Conservation (phyloP, 2,797 vertebrate species). For the Capromys pilorides region DNA sequence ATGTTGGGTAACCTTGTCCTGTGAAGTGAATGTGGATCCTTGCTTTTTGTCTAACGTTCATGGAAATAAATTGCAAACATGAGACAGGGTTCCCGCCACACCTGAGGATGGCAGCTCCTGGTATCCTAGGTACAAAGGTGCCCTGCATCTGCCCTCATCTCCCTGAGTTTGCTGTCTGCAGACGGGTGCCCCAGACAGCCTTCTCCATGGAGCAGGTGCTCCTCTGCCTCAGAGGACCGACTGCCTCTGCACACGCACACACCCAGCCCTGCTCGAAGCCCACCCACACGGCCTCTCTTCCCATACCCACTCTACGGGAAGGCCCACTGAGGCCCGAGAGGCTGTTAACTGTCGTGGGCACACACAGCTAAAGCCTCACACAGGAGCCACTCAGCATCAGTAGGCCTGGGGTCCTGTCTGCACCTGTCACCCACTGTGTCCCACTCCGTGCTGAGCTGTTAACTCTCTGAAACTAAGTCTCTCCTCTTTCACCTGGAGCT, state of each 20-base stretch:
- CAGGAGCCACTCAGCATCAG: rapidly evolving
- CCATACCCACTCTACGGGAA: not conserved
- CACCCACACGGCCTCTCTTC: rapidly evolving
- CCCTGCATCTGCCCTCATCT: no score
- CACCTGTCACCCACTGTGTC: rapidly evolving
- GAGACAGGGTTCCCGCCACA: no score
- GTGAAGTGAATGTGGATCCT: not conserved
- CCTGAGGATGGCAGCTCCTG: not conserved
- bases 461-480: not conserved
- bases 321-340: not conserved
- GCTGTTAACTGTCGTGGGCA: rapidly evolving
- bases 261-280: no score
- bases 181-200: not conserved
- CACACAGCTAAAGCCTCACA: rapidly evolving
- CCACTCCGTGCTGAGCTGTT: not conserved
- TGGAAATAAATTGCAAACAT: not conserved
- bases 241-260: rapidly evolving
- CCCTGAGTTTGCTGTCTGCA: not conserved
- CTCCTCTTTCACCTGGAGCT: not conserved
- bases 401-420: not conserved
- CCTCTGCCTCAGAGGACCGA: no score
- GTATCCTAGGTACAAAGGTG: not conserved
- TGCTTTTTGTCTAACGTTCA: not conserved
- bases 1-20: not conserved
- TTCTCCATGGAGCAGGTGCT: no score